phyloP scores from a whole-genome alignment of 2,888 invertebrate species.

The Diploptera punctata region DNA sequence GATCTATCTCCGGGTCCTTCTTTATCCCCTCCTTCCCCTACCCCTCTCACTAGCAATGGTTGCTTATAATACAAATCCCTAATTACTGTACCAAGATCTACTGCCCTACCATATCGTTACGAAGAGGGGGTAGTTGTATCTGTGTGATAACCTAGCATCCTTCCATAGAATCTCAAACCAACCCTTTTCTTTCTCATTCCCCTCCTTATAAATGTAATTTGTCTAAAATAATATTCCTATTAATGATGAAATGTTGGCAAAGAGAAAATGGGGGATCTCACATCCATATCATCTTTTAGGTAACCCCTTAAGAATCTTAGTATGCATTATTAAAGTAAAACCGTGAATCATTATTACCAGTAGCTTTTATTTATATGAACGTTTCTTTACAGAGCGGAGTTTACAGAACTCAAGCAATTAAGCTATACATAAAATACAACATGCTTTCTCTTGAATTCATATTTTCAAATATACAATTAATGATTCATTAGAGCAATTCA shows the following conservation, averaged over 20 bases:
- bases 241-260: slow-evolving; percentile 27
- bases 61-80: slow-evolving; percentile 22
- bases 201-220: slow-evolving; percentile 15
- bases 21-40: too few species aligned
- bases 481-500: too few species aligned
- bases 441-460: too few species aligned
- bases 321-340: not conserved
- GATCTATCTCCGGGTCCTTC: not conserved
- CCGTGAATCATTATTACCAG: not conserved
- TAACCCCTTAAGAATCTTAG: not conserved
- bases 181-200: not conserved
- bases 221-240: slow-evolving; percentile 21
- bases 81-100: slow-evolving; percentile 23
- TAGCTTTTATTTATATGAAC: not conserved
- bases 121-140: not conserved
- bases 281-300: not conserved
- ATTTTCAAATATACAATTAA: too few species aligned
- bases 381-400: too few species aligned
- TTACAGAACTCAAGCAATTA: too few species aligned
- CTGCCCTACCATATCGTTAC: slow-evolving; percentile 12
- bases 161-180: not conserved
- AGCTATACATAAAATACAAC: too few species aligned
- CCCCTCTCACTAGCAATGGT: not conserved
- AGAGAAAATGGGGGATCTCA: not conserved
- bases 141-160: slow-evolving; percentile 8